Evolutionary conservation across 1,140 invertebrate genomes (phyloP), one percentile per base, ranked within the genome.

Genomic region (Copidosoma floridanum): DNA sequence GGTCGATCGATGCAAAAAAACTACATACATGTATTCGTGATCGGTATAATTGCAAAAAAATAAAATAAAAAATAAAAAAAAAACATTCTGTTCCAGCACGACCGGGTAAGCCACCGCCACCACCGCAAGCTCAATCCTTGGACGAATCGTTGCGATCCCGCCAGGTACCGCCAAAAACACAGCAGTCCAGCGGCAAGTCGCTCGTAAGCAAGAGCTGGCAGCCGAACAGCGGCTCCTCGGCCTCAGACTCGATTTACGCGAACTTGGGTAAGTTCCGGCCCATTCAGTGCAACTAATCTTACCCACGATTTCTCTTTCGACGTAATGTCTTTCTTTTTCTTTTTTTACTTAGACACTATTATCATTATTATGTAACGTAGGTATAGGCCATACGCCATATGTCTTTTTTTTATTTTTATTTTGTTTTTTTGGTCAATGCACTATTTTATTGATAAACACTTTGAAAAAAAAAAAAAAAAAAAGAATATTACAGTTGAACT

Each of bases 161-260:
- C 0, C 3, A 1, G 0, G 20, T 27, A 18, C 1, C n/a, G 7
- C 14, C 46, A 12, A 50, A 37, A 7, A 32, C 38, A 14, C 32
- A 47, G 23, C 55, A 57, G 21, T 48, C 83, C 32, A 87, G 84
- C 48, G 71, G 84, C 81, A 76, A 80, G 53, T 61, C 67, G 21
- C 57, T 65, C 26, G 29, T 62, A 10, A 38, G 71, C 16, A 78
- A 77, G 40, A 66, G 44, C 51, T 76, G 74, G 74, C 71, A 75
- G 50, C 80, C 83, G 62, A 61, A 79, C 1, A 76, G 44, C 50
- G 76, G 52, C 27, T 63, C 78, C 24, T 77, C 81, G n/a, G 79
- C 77, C 32, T 81, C 83, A 52, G 85, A 87, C 74, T 89, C 85
- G 68, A 88, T 91, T 72, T 90, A 90, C 75, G 88, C 89, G 54